Evolutionary conservation across 2,113 vertebrate species (phyloP).

Genomic region (Melanerpes formicivorus): DNA sequence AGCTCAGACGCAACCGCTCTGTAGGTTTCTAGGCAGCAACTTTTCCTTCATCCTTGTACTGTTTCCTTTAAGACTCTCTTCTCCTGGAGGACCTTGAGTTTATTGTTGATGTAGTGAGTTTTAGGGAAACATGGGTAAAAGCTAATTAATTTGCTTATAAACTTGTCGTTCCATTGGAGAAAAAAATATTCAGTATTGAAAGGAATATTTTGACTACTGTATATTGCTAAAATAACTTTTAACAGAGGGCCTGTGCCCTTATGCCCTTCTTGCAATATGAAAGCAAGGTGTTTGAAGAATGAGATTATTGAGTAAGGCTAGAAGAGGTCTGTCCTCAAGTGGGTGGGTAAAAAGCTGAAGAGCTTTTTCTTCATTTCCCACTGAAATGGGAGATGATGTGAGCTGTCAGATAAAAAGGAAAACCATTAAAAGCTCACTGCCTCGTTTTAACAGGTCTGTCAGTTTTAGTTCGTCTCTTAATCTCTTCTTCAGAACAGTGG

Average conservation of each 20-base stretch:
- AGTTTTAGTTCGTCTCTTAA: constrained; percentile 54
- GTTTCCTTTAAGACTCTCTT: neutral
- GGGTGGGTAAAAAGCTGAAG: constrained; percentile 26
- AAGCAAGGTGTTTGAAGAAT: constrained; percentile 14
- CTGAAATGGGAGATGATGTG: constrained; percentile 60
- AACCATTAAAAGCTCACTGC: constrained; percentile 55
- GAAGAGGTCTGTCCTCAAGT: constrained; percentile 36
- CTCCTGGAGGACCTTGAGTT: neutral
- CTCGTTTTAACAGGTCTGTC: constrained; percentile 63
- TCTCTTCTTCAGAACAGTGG: constrained; percentile 64
- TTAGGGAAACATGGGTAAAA: neutral
- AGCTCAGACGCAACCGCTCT: neutral
- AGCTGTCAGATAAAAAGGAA: constrained; percentile 64
- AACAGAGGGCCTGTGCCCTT: neutral
- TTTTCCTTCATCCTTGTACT: neutral
- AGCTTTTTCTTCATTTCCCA: constrained; percentile 49
- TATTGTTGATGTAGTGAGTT: neutral
- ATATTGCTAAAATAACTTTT: neutral
- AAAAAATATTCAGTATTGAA: neutral
- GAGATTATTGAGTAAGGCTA: neutral
- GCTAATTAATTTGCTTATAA: neutral
- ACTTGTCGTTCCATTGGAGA: neutral
- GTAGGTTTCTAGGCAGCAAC: neutral
- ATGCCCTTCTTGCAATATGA: neutral
- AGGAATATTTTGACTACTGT: neutral